phyloP scores from a whole-genome alignment of 1,140 invertebrate species.

The Zaprionus ghesquierei region DNA sequence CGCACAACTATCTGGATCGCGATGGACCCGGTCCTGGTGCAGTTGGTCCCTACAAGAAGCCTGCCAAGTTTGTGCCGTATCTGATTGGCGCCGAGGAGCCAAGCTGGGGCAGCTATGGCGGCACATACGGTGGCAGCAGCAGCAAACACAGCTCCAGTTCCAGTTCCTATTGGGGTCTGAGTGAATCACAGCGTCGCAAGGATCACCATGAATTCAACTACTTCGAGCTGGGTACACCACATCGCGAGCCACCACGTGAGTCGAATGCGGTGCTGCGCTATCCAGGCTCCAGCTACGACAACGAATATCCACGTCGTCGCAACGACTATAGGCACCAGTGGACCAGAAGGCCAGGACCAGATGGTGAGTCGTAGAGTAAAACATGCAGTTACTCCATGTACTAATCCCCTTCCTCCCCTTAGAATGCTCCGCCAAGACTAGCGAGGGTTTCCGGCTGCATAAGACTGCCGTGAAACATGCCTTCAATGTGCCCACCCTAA shows the following conservation, averaged over 20 bases:
- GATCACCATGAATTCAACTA: slow-evolving; percentile 80
- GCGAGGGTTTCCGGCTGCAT: slow-evolving; percentile 88
- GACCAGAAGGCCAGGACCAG: slow-evolving; percentile 72
- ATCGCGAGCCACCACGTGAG: slow-evolving; percentile 49
- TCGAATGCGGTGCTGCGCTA: slow-evolving; percentile 72
- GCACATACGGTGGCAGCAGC: slow-evolving; percentile 78
- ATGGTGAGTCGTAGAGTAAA: slow-evolving; percentile 53
- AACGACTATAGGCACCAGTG: slow-evolving; percentile 76
- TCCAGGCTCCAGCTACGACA: slow-evolving; percentile 72
- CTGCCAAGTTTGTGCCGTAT: slow-evolving; percentile 75
- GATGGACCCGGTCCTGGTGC: slow-evolving; percentile 49
- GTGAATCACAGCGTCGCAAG: slow-evolving; percentile 67
- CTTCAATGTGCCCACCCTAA: slow-evolving; percentile 86
- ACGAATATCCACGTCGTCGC: slow-evolving; percentile 49
- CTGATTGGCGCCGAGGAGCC: slow-evolving; percentile 65
- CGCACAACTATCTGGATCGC: slow-evolving; percentile 73
- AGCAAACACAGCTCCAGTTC: slow-evolving; percentile 65
- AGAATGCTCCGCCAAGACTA: slow-evolving; percentile 90
- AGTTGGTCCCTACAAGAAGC: slow-evolving; percentile 56
- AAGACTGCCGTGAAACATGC: slow-evolving; percentile 86
- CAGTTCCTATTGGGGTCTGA: slow-evolving; percentile 69
- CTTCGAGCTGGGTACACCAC: slow-evolving; percentile 63
- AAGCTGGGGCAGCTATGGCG: slow-evolving; percentile 81
- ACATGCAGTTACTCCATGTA: neutral
- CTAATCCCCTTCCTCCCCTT: slow-evolving; percentile 11